These are phyloP conservation scores for Atlantisia rogersi DNA, from an alignment of 2,113 vertebrate genomes.

Conservation along the genomic window DNA sequence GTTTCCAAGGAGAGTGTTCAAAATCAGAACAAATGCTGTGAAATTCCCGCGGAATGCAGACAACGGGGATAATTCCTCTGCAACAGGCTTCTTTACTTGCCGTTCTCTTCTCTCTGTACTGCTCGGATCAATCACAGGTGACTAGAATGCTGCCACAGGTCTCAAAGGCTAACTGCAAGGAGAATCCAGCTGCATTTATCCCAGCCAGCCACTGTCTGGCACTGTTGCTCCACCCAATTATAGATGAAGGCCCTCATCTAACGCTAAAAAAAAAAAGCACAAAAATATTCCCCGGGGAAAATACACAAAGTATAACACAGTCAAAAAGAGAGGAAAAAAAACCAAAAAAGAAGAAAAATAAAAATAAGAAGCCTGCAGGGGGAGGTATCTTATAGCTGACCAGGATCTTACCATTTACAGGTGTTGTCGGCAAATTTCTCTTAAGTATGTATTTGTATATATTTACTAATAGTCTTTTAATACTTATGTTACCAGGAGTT, in stretches of 20 bases:
- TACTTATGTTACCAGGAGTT: background rate
- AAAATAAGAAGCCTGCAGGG: background rate
- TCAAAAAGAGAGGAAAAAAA: background rate
- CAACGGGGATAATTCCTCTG: background rate
- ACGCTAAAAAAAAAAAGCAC: background rate
- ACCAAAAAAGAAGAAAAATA: background rate
- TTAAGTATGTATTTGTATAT: background rate
- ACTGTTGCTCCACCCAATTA: conserved; percentile 14
- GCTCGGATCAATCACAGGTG: background rate
- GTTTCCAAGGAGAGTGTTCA: background rate
- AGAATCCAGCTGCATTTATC: conserved; percentile 19
- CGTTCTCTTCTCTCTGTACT: background rate
- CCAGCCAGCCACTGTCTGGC: conserved; percentile 37
- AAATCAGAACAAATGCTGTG: background rate
- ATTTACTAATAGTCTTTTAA: background rate
- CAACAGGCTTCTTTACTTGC: fast-evolving
- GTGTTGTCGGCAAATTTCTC: background rate
- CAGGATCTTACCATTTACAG: background rate
- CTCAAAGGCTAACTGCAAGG: background rate
- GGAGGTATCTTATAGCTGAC: background rate
- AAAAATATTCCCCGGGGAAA: background rate
- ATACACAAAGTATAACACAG: background rate
- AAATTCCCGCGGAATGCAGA: background rate
- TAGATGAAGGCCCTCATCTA: background rate
- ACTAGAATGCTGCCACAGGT: background rate